Percentiles rank a stretch among this genome's conserved stretches.
Evolutionary conservation across 2,797 vertebrate species (phyloP).

Genomic region (Dallia pectoralis): DNA sequence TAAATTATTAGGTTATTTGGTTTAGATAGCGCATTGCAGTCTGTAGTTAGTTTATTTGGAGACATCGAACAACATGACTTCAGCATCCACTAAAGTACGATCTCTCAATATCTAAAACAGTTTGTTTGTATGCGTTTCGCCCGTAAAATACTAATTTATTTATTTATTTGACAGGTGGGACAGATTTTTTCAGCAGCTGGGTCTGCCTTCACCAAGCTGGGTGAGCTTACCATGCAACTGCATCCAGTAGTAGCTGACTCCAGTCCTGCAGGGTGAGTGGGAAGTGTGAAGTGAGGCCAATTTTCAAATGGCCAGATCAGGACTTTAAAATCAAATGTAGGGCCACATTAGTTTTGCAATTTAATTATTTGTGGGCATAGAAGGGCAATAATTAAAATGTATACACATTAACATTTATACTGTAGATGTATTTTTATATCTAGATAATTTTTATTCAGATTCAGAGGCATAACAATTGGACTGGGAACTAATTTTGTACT

Average conservation of each 20-base stretch:
- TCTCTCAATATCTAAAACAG: background rate
- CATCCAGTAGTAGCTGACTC: constrained; percentile 89
- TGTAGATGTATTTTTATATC: too few relatives aligned
- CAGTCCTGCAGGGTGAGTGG: constrained; percentile 83
- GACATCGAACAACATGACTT: constrained; percentile 64
- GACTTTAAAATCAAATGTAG: too few relatives aligned
- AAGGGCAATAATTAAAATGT: too few relatives aligned
- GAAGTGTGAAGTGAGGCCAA: too few relatives aligned
- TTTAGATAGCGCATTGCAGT: too few relatives aligned
- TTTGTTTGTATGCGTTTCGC: background rate
- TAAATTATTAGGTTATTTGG: constrained; percentile 44
- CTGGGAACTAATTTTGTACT: too few relatives aligned
- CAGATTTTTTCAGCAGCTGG: constrained; percentile 93
- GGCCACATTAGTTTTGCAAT: too few relatives aligned
- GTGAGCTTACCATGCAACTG: constrained; percentile 90
- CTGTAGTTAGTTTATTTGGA: background rate
- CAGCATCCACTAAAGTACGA: constrained; percentile 77
- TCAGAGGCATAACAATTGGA: too few relatives aligned
- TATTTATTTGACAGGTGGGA: constrained; percentile 75
- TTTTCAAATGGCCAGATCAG: too few relatives aligned
- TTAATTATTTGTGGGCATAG: too few relatives aligned
- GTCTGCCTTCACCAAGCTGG: constrained; percentile 87
- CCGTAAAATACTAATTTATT: background rate
- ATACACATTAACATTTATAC: too few relatives aligned
- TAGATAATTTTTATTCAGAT: too few relatives aligned